A percentile compares a stretch with the other conserved stretches of the same genome.
phyloP scores from a whole-genome alignment of 2,113 vertebrate species.

The Daboia siamensis region DNA sequence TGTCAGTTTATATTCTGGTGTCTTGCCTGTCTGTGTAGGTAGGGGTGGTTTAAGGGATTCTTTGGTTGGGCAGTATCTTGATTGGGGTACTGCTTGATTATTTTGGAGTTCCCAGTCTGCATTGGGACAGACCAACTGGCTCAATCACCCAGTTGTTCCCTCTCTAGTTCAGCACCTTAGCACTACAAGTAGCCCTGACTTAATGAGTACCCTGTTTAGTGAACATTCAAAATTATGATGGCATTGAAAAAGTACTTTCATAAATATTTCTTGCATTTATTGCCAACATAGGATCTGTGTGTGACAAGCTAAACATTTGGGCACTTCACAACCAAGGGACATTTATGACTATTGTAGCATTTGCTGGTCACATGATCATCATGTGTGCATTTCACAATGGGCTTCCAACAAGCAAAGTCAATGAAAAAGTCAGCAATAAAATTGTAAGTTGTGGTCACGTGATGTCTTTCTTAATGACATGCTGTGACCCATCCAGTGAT shows the following conservation, averaged over 20 bases:
- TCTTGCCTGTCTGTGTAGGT: too few species aligned
- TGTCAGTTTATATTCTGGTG: too few species aligned
- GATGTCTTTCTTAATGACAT: background rate
- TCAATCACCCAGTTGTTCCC: background rate
- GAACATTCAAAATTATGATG: background rate
- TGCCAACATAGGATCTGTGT: background rate
- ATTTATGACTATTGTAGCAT: background rate
- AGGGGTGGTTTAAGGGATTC: too few species aligned
- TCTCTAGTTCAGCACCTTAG: background rate
- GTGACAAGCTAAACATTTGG: background rate
- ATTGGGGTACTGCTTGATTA: background rate
- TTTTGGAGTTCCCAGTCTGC: background rate
- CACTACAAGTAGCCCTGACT: background rate
- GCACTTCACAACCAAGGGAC: background rate
- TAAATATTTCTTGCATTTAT: background rate
- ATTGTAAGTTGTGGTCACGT: background rate
- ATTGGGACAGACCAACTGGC: background rate
- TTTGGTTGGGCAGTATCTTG: too few species aligned
- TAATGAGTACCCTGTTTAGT: background rate
- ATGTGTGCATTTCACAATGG: background rate
- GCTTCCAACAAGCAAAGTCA: background rate
- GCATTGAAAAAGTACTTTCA: background rate
- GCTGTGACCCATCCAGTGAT: too few species aligned
- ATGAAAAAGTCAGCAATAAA: background rate
- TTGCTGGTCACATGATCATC: background rate